A percentile compares a stretch with the other conserved stretches of the same genome.
Evolutionary conservation across 2,113 vertebrate species (phyloP).

Genomic region (Apeltes quadracus): DNA sequence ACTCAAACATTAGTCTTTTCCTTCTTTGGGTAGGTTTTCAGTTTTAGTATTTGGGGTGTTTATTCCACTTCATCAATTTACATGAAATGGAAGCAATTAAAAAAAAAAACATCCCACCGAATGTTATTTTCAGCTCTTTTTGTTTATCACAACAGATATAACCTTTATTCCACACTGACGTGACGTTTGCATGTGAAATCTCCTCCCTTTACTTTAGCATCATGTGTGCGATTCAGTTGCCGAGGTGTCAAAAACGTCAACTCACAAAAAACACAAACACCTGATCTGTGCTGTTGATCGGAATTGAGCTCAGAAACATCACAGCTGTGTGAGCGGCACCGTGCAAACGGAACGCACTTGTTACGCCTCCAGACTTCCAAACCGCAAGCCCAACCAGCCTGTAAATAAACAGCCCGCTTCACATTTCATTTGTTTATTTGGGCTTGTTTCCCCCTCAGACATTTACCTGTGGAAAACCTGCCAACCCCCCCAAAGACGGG

Average conservation of each 20-base stretch:
- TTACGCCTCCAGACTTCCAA: background rate
- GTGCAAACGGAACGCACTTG: background rate
- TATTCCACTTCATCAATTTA: background rate
- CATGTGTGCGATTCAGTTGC: background rate
- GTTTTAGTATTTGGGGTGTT: background rate
- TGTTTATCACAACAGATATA: background rate
- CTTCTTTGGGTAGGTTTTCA: background rate
- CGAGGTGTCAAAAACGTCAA: background rate
- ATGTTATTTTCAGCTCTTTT: background rate
- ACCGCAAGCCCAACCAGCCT: background rate
- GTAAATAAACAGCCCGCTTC: conserved; percentile 1
- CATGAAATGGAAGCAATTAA: background rate
- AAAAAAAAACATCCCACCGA: background rate
- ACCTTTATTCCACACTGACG: background rate
- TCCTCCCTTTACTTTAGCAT: background rate
- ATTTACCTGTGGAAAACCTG: conserved; percentile 7
- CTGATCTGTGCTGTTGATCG: background rate
- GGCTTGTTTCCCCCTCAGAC: conserved; percentile 9
- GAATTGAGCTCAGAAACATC: background rate
- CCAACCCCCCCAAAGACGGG: background rate
- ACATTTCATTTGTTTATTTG: conserved; percentile 33
- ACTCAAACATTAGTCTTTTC: background rate
- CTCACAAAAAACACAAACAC: background rate
- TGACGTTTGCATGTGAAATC: background rate
- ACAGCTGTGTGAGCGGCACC: background rate